Evolutionary conservation across 2,113 vertebrate genomes (phyloP).

Genomic region (Ictidomys tridecemlineatus): DNA sequence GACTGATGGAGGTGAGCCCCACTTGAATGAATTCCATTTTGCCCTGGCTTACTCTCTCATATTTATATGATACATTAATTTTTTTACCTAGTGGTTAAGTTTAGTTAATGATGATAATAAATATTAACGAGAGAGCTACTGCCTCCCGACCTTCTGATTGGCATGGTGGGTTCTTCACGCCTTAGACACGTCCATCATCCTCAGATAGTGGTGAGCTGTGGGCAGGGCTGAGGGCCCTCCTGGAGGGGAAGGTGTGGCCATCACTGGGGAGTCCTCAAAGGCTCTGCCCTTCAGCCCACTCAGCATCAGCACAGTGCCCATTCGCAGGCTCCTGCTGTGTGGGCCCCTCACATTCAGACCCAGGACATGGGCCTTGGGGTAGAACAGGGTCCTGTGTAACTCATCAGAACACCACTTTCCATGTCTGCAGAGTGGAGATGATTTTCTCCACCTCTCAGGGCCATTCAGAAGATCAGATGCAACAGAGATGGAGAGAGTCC

Average conservation of each 20-base stretch:
- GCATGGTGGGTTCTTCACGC: neutral
- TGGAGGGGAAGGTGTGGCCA: neutral
- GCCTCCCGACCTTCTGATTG: constrained; percentile 17
- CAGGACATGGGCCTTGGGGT: neutral
- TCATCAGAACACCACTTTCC: neutral
- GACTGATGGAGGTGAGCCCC: constrained; percentile 71
- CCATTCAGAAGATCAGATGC: no score
- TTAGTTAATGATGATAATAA: constrained; percentile 80
- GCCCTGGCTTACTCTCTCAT: constrained; percentile 74
- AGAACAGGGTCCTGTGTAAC: neutral
- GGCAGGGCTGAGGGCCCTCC: neutral
- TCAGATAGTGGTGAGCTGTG: no score
- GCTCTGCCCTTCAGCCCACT: neutral
- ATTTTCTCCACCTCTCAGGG: neutral
- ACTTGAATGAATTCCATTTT: constrained; percentile 71
- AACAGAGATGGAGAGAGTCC: neutral
- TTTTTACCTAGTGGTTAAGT: constrained; percentile 77
- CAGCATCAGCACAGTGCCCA: fast-evolving
- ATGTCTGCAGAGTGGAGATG: neutral
- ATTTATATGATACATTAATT: constrained; percentile 80
- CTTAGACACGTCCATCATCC: neutral
- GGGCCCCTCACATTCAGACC: no score
- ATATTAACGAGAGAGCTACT: constrained; percentile 70
- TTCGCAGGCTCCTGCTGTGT: fast-evolving
- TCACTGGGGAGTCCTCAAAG: no score